Conservation (phyloP, 2,888 invertebrate genomes). For the Mongoloraphidia duomilia region DNA sequence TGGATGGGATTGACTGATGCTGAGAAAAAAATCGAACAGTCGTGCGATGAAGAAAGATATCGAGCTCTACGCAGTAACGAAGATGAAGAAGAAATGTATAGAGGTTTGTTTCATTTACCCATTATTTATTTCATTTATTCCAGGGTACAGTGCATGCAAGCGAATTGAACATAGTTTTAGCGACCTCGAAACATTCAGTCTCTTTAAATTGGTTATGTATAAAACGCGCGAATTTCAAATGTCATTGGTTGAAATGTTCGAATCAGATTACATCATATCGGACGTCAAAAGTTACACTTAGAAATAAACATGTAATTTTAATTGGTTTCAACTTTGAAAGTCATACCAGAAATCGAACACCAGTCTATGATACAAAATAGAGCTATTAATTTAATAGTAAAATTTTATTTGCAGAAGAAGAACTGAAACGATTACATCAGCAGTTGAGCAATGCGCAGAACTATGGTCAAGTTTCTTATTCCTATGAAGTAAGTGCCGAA, state of each 20-base stretch:
- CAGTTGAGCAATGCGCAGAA: conserved; percentile 33
- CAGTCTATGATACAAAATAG: background rate
- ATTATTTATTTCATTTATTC: too few species aligned
- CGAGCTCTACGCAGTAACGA: conserved; percentile 76
- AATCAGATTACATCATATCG: too few species aligned
- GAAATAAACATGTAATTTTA: too few species aligned
- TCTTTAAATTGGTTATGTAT: too few species aligned
- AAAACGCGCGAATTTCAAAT: too few species aligned
- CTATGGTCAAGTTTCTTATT: conserved; percentile 64
- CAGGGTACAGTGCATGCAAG: too few species aligned
- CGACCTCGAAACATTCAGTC: too few species aligned
- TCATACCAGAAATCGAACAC: background rate
- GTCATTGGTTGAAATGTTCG: too few species aligned
- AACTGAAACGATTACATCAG: conserved; percentile 71
- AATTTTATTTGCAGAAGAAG: conserved; percentile 58
- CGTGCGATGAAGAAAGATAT: conserved; percentile 93
- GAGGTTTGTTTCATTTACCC: conserved; percentile 42
- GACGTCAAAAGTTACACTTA: too few species aligned
- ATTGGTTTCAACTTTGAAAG: too few species aligned
- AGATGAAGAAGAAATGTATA: conserved; percentile 76
- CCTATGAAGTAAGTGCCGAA: conserved; percentile 46
- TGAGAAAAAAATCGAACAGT: conserved; percentile 51
- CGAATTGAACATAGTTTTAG: too few species aligned
- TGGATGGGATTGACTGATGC: conserved; percentile 29
- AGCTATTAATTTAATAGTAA: background rate